These are phyloP conservation scores for Clarias pachynema DNA, from an alignment of 2,797 vertebrate species.

Conservation along the genomic window DNA sequence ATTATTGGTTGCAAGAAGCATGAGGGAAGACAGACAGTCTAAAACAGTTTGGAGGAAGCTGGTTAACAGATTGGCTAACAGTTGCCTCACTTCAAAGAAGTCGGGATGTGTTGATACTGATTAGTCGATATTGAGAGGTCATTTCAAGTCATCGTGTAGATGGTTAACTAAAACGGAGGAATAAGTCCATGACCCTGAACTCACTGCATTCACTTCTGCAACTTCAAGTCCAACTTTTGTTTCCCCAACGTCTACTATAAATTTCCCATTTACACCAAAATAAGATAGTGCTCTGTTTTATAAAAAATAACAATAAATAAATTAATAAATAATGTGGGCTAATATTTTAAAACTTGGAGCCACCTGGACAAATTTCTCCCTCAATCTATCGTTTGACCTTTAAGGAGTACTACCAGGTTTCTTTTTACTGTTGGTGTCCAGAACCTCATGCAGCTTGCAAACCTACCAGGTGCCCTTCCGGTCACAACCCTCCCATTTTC, in stretches of 20 bases:
- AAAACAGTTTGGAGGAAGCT: background rate
- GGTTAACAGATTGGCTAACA: background rate
- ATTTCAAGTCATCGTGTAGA: constrained; percentile 1
- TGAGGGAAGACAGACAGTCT: background rate
- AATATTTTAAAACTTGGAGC: background rate
- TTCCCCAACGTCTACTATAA: background rate
- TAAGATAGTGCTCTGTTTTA: background rate
- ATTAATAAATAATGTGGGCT: background rate
- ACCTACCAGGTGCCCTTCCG: background rate
- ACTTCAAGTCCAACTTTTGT: background rate
- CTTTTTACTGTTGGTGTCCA: background rate
- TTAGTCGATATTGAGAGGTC: background rate
- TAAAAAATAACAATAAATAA: background rate
- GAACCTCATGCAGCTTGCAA: background rate
- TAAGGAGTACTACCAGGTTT: background rate
- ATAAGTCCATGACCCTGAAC: background rate
- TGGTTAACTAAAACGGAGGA: background rate
- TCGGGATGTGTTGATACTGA: background rate
- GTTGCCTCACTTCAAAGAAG: background rate
- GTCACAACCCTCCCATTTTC: too few species aligned
- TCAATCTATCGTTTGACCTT: background rate
- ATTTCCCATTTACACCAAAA: background rate
- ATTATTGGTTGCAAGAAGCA: background rate
- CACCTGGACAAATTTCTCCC: background rate
- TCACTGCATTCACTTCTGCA: background rate